These are phyloP conservation scores for Lepas anatifera DNA, from an alignment of 2,888 invertebrate genomes.

Conservation along the genomic window DNA sequence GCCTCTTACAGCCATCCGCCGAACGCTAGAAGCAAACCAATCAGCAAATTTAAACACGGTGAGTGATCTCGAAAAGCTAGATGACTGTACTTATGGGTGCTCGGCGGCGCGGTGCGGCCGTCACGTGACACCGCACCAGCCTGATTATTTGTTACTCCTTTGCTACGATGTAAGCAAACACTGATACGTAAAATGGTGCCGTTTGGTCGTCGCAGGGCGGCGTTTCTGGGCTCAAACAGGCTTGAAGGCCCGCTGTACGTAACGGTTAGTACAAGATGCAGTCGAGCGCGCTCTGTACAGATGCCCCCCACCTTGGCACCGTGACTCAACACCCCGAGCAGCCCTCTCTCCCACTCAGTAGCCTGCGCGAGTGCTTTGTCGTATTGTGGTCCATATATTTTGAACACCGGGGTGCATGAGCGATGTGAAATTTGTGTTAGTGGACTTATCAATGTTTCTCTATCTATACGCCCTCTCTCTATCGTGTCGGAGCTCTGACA, in stretches of 20 bases:
- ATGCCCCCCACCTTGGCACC: too few species aligned
- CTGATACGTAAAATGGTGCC: neutral
- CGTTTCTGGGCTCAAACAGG: neutral
- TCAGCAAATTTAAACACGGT: neutral
- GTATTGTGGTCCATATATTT: constrained; percentile 10
- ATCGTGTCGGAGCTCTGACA: constrained; percentile 1
- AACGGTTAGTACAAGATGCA: constrained; percentile 7
- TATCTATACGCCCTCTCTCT: neutral
- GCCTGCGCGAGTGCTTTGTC: neutral
- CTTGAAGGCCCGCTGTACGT: neutral
- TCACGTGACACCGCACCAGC: too few species aligned
- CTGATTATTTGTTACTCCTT: too few species aligned
- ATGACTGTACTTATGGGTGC: constrained; percentile 6
- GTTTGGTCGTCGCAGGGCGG: neutral
- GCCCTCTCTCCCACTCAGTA: too few species aligned
- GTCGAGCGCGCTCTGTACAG: neutral
- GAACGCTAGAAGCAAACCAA: too few species aligned
- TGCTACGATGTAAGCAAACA: too few species aligned
- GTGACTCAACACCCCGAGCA: too few species aligned
- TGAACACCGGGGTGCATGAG: constrained; percentile 1
- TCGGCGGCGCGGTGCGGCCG: neutral
- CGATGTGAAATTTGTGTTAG: constrained; percentile 7
- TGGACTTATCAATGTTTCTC: constrained; percentile 9
- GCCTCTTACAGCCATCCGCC: too few species aligned
- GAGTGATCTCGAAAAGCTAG: constrained; percentile 8